Conservation (phyloP, 2,888 invertebrate species). For the Exocentrus adspersus region DNA sequence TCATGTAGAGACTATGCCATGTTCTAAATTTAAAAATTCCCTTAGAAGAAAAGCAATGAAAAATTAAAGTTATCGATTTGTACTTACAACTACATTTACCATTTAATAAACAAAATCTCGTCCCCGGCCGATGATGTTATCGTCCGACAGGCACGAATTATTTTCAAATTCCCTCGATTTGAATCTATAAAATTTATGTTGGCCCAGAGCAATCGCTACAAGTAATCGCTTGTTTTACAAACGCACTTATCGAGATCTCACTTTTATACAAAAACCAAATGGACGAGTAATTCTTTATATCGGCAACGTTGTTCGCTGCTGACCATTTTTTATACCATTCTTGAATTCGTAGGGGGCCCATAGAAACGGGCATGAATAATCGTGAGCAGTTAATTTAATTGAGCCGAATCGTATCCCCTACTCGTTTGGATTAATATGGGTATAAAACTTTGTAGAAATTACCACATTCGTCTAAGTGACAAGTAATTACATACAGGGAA, state of each 20-base stretch:
- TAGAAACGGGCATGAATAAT: neutral
- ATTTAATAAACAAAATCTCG: too few relatives aligned
- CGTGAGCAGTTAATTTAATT: too few relatives aligned
- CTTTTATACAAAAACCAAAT: neutral
- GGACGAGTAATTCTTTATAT: neutral
- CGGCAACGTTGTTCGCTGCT: neutral
- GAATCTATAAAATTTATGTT: neutral
- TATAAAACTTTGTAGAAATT: too few relatives aligned
- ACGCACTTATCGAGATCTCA: neutral
- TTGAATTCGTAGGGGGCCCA: neutral
- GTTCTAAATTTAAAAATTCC: too few relatives aligned
- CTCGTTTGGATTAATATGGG: too few relatives aligned
- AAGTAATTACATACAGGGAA: too few relatives aligned
- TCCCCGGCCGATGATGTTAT: neutral
- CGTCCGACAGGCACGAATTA: neutral
- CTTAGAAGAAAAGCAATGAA: too few relatives aligned
- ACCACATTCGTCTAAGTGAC: too few relatives aligned
- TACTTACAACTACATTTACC: too few relatives aligned
- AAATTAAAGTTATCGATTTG: too few relatives aligned
- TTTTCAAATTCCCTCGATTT: neutral
- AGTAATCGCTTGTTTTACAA: neutral
- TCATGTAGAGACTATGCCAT: too few relatives aligned
- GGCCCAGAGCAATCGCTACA: neutral
- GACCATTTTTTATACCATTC: neutral
- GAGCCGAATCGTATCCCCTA: too few relatives aligned